Base-by-base conservation (phyloP, 2,888 invertebrate genomes). In the Agrotis ipsilon region DNA sequence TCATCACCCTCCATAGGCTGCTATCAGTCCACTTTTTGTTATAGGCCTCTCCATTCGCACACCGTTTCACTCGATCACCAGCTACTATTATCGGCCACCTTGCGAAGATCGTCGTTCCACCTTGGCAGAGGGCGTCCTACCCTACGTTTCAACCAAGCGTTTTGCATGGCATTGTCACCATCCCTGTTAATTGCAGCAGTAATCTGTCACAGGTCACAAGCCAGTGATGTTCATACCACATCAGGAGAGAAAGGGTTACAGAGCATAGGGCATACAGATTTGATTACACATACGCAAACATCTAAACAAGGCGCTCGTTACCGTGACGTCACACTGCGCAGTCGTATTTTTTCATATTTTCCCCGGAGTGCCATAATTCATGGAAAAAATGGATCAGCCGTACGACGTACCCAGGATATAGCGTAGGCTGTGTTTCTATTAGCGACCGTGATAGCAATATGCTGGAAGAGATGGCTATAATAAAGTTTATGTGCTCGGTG, bases 351-450 rank as follows among this genome's bases (percentile, higher is more conserved):
- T 88, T 91, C 90, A 91, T 90, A 90, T 91, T 87, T 90, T 86
- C 90, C 89, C 88, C 78, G 76, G 88, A 88, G 90, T 82, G 90
- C 89, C 88, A 91, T 94, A 93, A 92, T 89, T 94, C 93, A 93
- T 90, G 90, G 81, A 88, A 92, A 91, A 92, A 93, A 93, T 92
- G 92, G 92, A 92, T 93, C 93, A 92, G 86, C 83, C 87, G 85
- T 78, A 85, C 88, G 82, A 76, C 81, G 65, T 66, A 82, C 78
- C 75, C 85, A 80, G 84, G 80, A 81, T 86, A 81, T 82, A 78
- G 78, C 80, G 81, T 73, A 72, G 75, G 71, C 78, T 72, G 66
- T 78, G 83, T 85, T 81, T 86, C 86, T 90, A 87, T 88, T 88
- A 88, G 80, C 69, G 52, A 72, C 78, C 21, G 6, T 43, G 84